phyloP scores from a whole-genome alignment of 2,888 invertebrate species.

The Coremacera marginata region DNA sequence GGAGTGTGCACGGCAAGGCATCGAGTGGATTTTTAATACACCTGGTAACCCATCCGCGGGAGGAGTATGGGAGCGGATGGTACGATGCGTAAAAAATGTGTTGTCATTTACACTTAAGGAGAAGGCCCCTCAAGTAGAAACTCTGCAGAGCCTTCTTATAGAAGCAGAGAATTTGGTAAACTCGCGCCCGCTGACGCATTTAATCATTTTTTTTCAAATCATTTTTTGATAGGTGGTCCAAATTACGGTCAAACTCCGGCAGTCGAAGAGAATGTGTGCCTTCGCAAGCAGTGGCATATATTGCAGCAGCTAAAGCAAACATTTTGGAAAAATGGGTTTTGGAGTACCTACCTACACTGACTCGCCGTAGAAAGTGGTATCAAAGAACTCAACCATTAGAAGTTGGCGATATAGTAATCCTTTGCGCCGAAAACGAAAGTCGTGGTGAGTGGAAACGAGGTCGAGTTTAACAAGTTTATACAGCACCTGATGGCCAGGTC shows the following conservation, averaged over 20 bases:
- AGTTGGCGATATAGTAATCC: conserved; percentile 34
- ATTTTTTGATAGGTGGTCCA: conserved; percentile 41
- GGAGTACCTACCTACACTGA: no score
- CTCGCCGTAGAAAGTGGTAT: conserved; percentile 44
- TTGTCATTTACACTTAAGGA: no score
- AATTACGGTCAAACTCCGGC: conserved; percentile 34
- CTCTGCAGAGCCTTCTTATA: no score
- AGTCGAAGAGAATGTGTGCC: conserved; percentile 30
- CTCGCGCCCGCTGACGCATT: conserved; percentile 40
- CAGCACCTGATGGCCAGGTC: conserved; percentile 38
- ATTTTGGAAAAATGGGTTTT: no score
- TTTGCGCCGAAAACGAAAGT: conserved; percentile 30
- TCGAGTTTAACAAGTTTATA: conserved; percentile 30
- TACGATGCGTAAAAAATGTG: no score
- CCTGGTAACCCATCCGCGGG: conserved; percentile 46
- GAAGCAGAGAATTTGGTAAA: conserved; percentile 45
- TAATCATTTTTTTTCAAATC: conserved; percentile 45
- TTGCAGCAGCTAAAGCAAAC: no score
- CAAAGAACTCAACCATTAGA: conserved; percentile 26
- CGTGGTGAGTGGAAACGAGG: conserved; percentile 39
- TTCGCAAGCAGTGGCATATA: no score
- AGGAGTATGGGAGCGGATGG: conserved; percentile 30
- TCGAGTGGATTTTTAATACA: conserved; percentile 38
- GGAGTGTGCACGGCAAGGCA: no score
- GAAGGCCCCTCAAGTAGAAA: no score